Evolutionary conservation across 2,888 invertebrate species (phyloP), one percentile per base, ranked within the genome.

Genomic region (Podabrus alpinus): DNA sequence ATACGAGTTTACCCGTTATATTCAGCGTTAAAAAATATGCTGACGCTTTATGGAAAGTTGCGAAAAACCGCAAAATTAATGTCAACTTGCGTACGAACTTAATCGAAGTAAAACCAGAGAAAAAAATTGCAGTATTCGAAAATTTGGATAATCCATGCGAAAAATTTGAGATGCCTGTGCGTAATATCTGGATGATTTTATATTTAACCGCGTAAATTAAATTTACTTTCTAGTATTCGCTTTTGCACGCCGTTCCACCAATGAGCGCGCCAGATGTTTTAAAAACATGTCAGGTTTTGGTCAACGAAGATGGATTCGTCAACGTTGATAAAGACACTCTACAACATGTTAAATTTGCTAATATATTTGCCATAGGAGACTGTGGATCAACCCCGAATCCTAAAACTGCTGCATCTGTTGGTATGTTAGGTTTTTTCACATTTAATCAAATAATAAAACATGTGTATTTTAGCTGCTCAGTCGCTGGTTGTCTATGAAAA

Each of bases 11-110:
- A 74, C 94, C 94, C 0, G 95, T 95, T 0, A 92, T 99, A 81
- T 99, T 99, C 88, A 97, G 96, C 1, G 96, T 97, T 0, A 95
- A 96, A 87, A 94, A 95, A 83, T 99, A 99, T 86, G 97, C 98
- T 0, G 93, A 95, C 80, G 92, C 93, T 0, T 89, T 99, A 9
- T 90, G 93, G 91, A 89, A 93, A 82, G 89, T 97, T 15, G 94
- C 92, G 0, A 88, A 93, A 71, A 86, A 90, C 64, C 92, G 97
- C 79, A 88, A 93, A 71, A 96, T 98, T 77, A 87, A 90, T 45
- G 94, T 98, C 0, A 95, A 96, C 85, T 89, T 93, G 69, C 89
- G 91, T 75, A 92, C 90, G 81, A 92, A 95, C 86, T 89, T 99
- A 19, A 89, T 94, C 64, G 93, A 95, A 85, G 91, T 99, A 0